These are phyloP conservation scores for Hemithea aestivaria DNA, from an alignment of 2,888 invertebrate genomes.

Conservation along the genomic window DNA sequence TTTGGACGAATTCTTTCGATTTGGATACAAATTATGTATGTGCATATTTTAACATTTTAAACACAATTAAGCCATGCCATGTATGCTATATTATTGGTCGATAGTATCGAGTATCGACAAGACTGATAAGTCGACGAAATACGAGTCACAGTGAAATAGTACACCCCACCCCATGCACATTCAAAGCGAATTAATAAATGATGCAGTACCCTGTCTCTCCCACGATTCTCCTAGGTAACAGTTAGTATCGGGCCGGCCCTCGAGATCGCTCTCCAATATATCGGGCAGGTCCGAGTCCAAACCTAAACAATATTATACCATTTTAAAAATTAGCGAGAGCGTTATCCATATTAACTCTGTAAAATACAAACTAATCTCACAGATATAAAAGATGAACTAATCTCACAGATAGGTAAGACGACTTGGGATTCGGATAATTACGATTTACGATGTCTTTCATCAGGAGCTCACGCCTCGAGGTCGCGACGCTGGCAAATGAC, in stretches of 20 bases:
- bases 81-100: slow-evolving; percentile 26
- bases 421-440: no score
- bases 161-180: slow-evolving; percentile 62
- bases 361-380: no score
- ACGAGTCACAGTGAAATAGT: slow-evolving; percentile 25
- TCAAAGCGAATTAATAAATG: slow-evolving; percentile 45
- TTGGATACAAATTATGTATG: slow-evolving; percentile 20
- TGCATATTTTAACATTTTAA: slow-evolving; percentile 28
- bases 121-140: slow-evolving; percentile 18
- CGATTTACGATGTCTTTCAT: no score
- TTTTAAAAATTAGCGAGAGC: no score
- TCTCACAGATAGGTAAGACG: no score
- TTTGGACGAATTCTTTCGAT: slow-evolving; percentile 13
- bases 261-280: slow-evolving; percentile 71
- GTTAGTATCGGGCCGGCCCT: slow-evolving; percentile 73
- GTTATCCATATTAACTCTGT: no score
- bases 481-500: no score
- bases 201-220: slow-evolving; percentile 69
- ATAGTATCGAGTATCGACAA: slow-evolving; percentile 11
- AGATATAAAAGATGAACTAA: no score
- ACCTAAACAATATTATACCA: no score
- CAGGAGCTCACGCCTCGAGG: no score
- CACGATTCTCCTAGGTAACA: slow-evolving; percentile 78
- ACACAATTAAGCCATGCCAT: slow-evolving; percentile 38
- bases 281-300: slow-evolving; percentile 70